Evolutionary conservation across 2,888 invertebrate species (phyloP).

Genomic region (Dicycla oo): DNA sequence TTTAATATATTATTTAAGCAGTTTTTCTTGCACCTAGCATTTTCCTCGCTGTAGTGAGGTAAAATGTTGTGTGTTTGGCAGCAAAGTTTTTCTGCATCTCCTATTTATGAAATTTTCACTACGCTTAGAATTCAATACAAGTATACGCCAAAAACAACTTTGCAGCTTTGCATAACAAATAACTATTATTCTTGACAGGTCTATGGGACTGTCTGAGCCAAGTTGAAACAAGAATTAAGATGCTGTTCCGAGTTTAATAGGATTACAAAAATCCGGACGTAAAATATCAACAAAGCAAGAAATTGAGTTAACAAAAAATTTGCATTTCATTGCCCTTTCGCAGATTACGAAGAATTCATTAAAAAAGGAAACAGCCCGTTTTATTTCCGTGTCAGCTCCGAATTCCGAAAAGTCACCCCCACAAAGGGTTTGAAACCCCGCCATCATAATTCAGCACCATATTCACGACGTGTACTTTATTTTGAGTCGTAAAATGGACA

Average conservation of each 20-base stretch:
- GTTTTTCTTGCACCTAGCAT: too few species aligned
- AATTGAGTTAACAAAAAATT: slow-evolving; percentile 10
- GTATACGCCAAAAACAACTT: too few species aligned
- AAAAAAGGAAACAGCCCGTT: slow-evolving; percentile 28
- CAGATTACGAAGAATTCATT: slow-evolving; percentile 22
- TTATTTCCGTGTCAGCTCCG: slow-evolving; percentile 16
- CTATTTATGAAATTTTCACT: too few species aligned
- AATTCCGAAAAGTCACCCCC: slow-evolving; percentile 26
- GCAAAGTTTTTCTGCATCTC: too few species aligned
- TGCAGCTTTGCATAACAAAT: too few species aligned
- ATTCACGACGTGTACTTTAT: slow-evolving; percentile 50
- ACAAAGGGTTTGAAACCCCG: slow-evolving; percentile 42
- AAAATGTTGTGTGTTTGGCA: too few species aligned
- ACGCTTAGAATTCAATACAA: too few species aligned
- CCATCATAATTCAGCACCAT: slow-evolving; percentile 43
- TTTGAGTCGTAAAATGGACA: slow-evolving; percentile 46
- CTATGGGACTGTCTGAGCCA: background rate
- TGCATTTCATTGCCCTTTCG: background rate
- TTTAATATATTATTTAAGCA: too few species aligned
- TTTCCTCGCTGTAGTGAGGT: too few species aligned
- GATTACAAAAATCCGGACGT: background rate
- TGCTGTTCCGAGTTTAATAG: background rate
- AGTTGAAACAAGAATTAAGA: background rate
- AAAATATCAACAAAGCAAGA: slow-evolving; percentile 1
- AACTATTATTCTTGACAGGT: background rate